Conservation (phyloP, 2,888 invertebrate species). For the Synergus itoensis region DNA sequence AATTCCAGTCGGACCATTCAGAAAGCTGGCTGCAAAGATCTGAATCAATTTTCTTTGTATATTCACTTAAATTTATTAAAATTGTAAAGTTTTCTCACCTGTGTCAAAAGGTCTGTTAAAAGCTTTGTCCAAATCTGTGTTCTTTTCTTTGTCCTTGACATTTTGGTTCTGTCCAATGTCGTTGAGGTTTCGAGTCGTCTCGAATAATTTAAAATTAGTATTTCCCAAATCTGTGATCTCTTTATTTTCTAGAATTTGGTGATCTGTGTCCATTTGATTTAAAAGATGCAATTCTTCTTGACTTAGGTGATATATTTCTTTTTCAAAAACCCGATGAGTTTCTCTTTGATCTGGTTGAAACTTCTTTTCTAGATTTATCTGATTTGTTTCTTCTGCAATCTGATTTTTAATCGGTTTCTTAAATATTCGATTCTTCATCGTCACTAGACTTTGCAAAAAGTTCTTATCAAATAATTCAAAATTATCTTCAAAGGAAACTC, state of each 20-base stretch:
- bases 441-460: not conserved
- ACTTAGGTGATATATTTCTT: not conserved
- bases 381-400: no score
- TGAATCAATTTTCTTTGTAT: slow-evolving; percentile 13
- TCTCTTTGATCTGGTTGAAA: not conserved
- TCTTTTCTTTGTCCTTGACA: not conserved
- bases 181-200: not conserved
- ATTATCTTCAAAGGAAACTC: slow-evolving; percentile 12
- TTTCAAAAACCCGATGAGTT: not conserved
- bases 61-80: slow-evolving; percentile 1
- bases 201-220: not conserved
- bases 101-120: not conserved
- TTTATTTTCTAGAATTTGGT: not conserved
- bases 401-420: not conserved
- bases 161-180: not conserved
- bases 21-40: slow-evolving; percentile 55
- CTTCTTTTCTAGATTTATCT: not conserved
- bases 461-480: slow-evolving; percentile 39
- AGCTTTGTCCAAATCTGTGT: not conserved
- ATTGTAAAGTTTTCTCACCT: slow-evolving; percentile 29
- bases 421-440: not conserved
- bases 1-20: slow-evolving; percentile 70
- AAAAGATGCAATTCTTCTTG: not conserved
- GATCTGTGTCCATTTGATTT: not conserved
- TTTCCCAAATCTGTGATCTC: no score